These are phyloP conservation scores for Perizoma flavofasciatum DNA, from an alignment of 2,888 invertebrate species.

Conservation along the genomic window DNA sequence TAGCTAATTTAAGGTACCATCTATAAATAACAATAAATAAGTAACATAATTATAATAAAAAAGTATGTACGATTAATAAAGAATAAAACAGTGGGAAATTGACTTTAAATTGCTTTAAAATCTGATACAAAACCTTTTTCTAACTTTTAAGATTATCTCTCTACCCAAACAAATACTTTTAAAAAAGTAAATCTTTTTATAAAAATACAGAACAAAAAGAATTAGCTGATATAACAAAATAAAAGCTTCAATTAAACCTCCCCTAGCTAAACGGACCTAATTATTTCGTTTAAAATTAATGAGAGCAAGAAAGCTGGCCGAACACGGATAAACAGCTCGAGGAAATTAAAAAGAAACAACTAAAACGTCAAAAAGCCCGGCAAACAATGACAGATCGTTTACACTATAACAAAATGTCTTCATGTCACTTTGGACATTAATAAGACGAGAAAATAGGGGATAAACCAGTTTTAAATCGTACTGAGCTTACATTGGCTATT, in stretches of 20 bases:
- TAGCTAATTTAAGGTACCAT: too few relatives aligned
- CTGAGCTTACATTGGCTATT: neutral
- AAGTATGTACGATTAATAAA: too few relatives aligned
- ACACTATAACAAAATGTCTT: slow-evolving; percentile 71
- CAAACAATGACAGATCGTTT: slow-evolving; percentile 74
- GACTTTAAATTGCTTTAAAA: too few relatives aligned
- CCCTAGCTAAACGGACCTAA: slow-evolving; percentile 35
- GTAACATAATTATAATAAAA: too few relatives aligned
- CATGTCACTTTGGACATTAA: slow-evolving; percentile 60
- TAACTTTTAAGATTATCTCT: too few relatives aligned
- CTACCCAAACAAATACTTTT: too few relatives aligned
- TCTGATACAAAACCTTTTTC: too few relatives aligned
- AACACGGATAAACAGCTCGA: slow-evolving; percentile 56
- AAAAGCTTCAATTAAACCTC: slow-evolving; percentile 26
- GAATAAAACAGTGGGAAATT: too few relatives aligned
- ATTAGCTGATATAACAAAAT: slow-evolving; percentile 8
- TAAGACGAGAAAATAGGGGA: slow-evolving; percentile 36
- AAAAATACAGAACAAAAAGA: slow-evolving; percentile 9
- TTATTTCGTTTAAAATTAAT: slow-evolving; percentile 42
- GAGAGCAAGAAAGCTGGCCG: slow-evolving; percentile 43
- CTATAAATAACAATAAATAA: too few relatives aligned
- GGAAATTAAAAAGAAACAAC: slow-evolving; percentile 55
- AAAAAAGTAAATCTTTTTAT: slow-evolving; percentile 1
- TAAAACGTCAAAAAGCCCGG: slow-evolving; percentile 37
- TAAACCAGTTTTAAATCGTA: slow-evolving; percentile 5